A percentile compares a stretch with the other conserved stretches of the same genome.
These are phyloP conservation scores for Pachycephala philippinensis DNA, from an alignment of 2,113 vertebrate species.

Conservation along the genomic window DNA sequence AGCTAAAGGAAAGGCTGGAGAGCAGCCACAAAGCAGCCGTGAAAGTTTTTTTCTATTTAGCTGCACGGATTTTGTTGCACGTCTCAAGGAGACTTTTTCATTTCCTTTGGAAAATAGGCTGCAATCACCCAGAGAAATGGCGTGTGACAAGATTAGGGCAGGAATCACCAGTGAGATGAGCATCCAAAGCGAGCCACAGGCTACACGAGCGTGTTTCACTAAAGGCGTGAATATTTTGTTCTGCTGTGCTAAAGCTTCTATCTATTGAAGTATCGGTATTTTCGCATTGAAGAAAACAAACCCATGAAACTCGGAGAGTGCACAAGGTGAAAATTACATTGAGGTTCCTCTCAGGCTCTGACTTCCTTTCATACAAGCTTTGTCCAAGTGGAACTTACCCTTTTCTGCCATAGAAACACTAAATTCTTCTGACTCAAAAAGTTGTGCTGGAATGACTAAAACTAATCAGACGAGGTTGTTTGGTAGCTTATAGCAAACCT, in stretches of 20 bases:
- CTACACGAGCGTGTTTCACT: background rate
- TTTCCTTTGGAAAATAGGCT: background rate
- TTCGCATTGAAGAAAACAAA: background rate
- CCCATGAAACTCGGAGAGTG: background rate
- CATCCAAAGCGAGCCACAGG: background rate
- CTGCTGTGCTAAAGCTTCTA: background rate
- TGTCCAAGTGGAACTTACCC: background rate
- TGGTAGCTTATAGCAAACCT: background rate
- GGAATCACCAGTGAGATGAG: background rate
- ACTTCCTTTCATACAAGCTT: background rate
- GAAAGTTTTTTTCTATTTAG: background rate
- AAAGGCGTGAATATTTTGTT: background rate
- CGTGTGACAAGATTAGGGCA: background rate
- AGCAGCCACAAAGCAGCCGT: background rate
- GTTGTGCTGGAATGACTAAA: background rate
- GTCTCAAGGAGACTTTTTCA: background rate
- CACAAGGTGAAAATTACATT: background rate
- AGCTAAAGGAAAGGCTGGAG: background rate
- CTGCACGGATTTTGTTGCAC: background rate
- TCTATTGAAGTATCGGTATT: background rate
- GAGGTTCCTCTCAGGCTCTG: background rate
- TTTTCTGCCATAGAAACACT: background rate
- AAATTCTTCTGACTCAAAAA: background rate
- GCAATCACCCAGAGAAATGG: background rate
- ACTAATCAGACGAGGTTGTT: background rate